Percentiles rank a stretch among this genome's conserved stretches.
Evolutionary conservation across 1,140 invertebrate species (phyloP).

Genomic region (Drosophila novamexicana): DNA sequence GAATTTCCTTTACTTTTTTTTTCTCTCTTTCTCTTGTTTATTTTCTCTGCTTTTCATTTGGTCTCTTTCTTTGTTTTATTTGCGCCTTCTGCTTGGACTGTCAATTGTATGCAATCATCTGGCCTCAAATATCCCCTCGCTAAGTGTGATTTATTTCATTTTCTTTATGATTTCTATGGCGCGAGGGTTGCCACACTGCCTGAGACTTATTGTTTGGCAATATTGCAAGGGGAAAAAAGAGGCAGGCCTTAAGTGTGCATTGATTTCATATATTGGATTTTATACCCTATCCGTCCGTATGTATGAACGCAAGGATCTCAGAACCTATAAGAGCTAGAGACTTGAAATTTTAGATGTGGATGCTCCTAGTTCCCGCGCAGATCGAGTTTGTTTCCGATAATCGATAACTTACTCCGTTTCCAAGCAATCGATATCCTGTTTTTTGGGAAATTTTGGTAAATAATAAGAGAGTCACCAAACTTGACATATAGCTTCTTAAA

Average conservation of each 20-base stretch:
- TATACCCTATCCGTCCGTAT: background rate
- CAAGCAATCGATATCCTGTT: too few species aligned
- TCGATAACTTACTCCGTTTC: too few species aligned
- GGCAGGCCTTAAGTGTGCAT: slow-evolving; percentile 53
- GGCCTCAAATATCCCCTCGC: slow-evolving; percentile 8
- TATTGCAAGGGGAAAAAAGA: slow-evolving; percentile 17
- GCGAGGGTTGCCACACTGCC: background rate
- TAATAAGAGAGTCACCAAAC: too few species aligned
- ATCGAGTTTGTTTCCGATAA: too few species aligned
- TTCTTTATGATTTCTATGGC: slow-evolving; percentile 62
- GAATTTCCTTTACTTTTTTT: slow-evolving; percentile 1
- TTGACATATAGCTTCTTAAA: too few species aligned
- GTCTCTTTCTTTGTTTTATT: slow-evolving; percentile 24
- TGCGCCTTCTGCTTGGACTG: slow-evolving; percentile 8
- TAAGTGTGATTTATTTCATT: slow-evolving; percentile 45
- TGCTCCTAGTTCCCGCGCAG: too few species aligned
- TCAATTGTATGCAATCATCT: slow-evolving; percentile 41
- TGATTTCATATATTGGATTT: slow-evolving; percentile 72
- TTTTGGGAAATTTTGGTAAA: too few species aligned
- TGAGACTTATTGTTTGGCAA: slow-evolving; percentile 32
- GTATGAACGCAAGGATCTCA: too few species aligned
- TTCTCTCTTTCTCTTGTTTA: background rate
- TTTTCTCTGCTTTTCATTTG: background rate
- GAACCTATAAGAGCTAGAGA: too few species aligned
- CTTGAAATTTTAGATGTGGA: too few species aligned